Percentiles rank a stretch among this genome's conserved stretches.
These are phyloP conservation scores for Clinocottus analis DNA, from an alignment of 2,113 vertebrate species.

Conservation along the genomic window DNA sequence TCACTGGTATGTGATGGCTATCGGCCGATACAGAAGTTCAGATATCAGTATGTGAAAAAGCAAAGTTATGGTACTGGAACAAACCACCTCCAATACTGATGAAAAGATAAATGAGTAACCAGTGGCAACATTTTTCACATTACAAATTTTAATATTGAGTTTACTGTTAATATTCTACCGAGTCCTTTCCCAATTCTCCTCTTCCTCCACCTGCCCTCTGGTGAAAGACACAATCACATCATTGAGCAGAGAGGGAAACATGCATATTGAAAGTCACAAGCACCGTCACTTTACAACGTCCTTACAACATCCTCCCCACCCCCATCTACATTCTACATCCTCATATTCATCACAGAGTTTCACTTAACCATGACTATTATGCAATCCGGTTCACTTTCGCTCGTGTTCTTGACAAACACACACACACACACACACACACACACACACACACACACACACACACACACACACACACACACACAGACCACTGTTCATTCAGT, in stretches of 20 bases:
- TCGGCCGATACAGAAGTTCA: neutral
- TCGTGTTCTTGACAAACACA: too few species aligned
- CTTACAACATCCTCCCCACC: too few species aligned
- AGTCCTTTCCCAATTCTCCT: neutral
- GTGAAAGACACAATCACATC: constrained; percentile 61
- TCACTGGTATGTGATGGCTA: neutral
- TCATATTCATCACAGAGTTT: too few species aligned
- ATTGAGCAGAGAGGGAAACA: constrained; percentile 39
- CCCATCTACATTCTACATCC: too few species aligned
- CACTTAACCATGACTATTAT: neutral
- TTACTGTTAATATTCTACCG: neutral
- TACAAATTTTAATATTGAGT: neutral
- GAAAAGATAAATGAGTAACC: neutral
- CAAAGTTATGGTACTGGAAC: neutral
- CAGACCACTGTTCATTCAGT: constrained; percentile 25
- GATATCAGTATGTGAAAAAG: neutral
- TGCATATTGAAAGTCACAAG: constrained; percentile 22
- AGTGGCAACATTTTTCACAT: neutral
- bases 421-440: too few species aligned
- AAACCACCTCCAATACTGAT: neutral
- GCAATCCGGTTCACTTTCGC: neutral
- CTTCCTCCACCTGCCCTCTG: neutral
- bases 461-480: too few species aligned
- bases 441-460: too few species aligned
- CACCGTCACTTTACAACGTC: too few species aligned